These are phyloP conservation scores for Diplazon laetatorius DNA, from an alignment of 2,888 invertebrate species.

Conservation along the genomic window DNA sequence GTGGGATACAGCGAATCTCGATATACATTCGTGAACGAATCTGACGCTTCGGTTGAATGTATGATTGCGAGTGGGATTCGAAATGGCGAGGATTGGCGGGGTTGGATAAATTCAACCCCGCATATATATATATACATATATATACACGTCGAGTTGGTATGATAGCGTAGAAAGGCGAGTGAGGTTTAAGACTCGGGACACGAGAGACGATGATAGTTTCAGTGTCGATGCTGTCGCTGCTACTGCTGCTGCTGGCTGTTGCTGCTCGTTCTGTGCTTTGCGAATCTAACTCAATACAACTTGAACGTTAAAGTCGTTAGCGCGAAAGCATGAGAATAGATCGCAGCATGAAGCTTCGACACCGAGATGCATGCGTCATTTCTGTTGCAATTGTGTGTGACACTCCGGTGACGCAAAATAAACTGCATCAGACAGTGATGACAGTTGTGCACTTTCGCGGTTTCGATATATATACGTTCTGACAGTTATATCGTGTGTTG, in stretches of 20 bases:
- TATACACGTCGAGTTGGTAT: background rate
- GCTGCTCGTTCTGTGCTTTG: constrained; percentile 31
- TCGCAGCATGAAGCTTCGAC: background rate
- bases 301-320: constrained; percentile 48
- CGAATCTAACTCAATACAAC: constrained; percentile 58
- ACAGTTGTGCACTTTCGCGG: constrained; percentile 19
- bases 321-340: constrained; percentile 28
- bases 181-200: constrained; percentile 31
- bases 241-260: background rate
- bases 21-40: constrained; percentile 27
- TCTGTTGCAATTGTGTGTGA: background rate
- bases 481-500: too few relatives aligned
- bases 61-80: constrained; percentile 16
- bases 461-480: too few relatives aligned
- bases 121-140: too few relatives aligned
- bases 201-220: constrained; percentile 41
- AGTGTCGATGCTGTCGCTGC: constrained; percentile 17
- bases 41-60: constrained; percentile 27
- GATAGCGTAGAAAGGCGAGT: background rate
- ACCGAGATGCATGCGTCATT: constrained; percentile 13
- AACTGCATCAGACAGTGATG: constrained; percentile 54
- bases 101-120: too few relatives aligned
- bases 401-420: background rate
- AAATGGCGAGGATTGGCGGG: constrained; percentile 22
- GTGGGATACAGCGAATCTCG: constrained; percentile 34